Conservation (phyloP, 2,888 invertebrate species). For the Ypsolopha scabrella region DNA sequence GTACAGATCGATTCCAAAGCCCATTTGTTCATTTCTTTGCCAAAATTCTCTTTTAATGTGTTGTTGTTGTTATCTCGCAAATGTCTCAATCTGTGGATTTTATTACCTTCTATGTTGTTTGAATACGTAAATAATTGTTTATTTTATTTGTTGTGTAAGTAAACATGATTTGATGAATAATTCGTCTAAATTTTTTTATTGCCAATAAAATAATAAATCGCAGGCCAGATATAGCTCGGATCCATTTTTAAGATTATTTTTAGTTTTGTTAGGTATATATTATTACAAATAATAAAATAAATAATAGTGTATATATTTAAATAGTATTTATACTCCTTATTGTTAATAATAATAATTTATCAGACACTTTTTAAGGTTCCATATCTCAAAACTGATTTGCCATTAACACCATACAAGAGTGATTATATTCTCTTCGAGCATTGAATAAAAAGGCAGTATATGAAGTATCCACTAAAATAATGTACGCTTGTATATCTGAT, state of each 20-base stretch:
- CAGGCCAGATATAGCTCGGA: neutral
- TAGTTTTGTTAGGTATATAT: neutral
- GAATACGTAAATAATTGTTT: neutral
- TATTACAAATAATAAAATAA: no score
- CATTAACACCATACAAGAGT: no score
- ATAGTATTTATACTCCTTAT: no score
- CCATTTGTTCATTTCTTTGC: conserved; percentile 17
- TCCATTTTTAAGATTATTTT: neutral
- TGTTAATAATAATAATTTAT: no score
- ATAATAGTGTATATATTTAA: no score
- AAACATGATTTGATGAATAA: neutral
- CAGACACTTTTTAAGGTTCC: no score
- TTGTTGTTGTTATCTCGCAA: conserved; percentile 13
- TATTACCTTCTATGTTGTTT: neutral
- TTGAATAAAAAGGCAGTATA: no score
- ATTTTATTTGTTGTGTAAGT: neutral
- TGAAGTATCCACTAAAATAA: neutral
- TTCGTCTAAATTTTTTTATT: neutral
- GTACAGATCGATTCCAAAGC: conserved; percentile 16
- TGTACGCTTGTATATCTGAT: no score
- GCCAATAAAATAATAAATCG: neutral
- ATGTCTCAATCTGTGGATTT: conserved; percentile 12
- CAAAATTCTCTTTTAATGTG: conserved; percentile 11
- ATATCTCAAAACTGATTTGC: no score
- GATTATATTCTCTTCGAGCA: no score